phyloP scores from a whole-genome alignment of 2,113 vertebrate species.

The Herpetotheres cachinnans region DNA sequence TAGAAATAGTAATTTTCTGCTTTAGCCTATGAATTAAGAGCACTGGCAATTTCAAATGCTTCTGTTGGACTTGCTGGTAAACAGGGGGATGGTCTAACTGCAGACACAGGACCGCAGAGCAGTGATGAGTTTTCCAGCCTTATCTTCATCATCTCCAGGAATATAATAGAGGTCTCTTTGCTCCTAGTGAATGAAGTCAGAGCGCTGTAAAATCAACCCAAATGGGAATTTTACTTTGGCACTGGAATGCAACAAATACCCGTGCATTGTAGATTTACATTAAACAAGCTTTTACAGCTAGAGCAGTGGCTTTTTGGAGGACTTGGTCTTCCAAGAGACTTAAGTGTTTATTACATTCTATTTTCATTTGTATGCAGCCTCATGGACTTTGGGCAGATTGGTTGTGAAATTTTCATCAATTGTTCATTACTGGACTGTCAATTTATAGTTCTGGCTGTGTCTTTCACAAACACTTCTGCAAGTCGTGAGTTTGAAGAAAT shows the following conservation, averaged over 20 bases:
- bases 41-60: not conserved
- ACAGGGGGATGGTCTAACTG: not conserved
- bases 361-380: not conserved
- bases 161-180: not conserved
- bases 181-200: not conserved
- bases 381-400: not conserved
- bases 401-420: constrained; percentile 6
- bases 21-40: not conserved
- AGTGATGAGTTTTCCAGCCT: not conserved
- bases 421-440: not conserved
- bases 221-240: not conserved
- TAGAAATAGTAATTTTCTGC: not conserved
- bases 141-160: not conserved
- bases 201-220: not conserved
- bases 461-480: not conserved
- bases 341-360: not conserved
- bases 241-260: not conserved
- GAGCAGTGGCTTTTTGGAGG: not conserved
- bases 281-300: not conserved
- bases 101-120: not conserved
- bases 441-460: not conserved
- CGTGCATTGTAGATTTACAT: fast-evolving
- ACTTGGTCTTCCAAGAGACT: not conserved
- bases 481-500: not conserved
- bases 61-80: not conserved